Evolutionary conservation across 2,888 invertebrate genomes (phyloP).

Genomic region (Adelognathus sp.): DNA sequence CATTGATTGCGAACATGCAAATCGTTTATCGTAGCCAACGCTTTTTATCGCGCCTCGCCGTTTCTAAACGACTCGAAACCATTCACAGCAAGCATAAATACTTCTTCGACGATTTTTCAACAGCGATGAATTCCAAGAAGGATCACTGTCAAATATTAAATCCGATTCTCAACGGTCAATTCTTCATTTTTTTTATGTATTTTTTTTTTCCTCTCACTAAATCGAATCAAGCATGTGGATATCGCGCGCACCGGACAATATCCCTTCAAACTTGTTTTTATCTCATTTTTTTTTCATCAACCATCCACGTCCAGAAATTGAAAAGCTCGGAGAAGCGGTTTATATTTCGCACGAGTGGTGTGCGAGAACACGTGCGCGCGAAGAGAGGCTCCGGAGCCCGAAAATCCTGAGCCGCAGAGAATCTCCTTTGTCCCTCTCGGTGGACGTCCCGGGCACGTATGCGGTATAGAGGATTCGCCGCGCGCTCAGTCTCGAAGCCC

Average conservation of each 20-base stretch:
- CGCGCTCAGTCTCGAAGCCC: slow-evolving; percentile 31
- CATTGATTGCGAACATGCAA: too few relatives aligned
- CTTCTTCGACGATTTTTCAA: background rate
- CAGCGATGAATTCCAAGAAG: slow-evolving; percentile 24
- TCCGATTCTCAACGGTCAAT: slow-evolving; percentile 18
- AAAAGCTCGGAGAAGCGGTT: slow-evolving; percentile 35
- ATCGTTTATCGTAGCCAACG: background rate
- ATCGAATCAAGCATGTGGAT: slow-evolving; percentile 33
- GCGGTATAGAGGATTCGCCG: background rate
- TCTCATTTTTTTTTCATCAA: slow-evolving; percentile 36
- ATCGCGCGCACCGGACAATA: background rate
- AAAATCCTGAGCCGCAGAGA: slow-evolving; percentile 39
- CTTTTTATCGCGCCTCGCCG: background rate
- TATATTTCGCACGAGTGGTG: slow-evolving; percentile 9
- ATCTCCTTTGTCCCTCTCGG: slow-evolving; percentile 50
- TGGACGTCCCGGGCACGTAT: background rate
- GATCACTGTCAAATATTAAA: slow-evolving; percentile 1
- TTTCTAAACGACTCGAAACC: background rate
- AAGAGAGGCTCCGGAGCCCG: slow-evolving; percentile 35
- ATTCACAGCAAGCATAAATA: too few relatives aligned
- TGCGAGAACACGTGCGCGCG: background rate
- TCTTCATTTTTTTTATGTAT: background rate
- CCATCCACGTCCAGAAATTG: slow-evolving; percentile 37
- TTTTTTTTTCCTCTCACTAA: slow-evolving; percentile 4
- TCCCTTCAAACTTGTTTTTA: background rate